Percentiles rank a stretch among this genome's conserved stretches.
Evolutionary conservation across 2,888 invertebrate species (phyloP).

Genomic region (Antheraea assamensis): DNA sequence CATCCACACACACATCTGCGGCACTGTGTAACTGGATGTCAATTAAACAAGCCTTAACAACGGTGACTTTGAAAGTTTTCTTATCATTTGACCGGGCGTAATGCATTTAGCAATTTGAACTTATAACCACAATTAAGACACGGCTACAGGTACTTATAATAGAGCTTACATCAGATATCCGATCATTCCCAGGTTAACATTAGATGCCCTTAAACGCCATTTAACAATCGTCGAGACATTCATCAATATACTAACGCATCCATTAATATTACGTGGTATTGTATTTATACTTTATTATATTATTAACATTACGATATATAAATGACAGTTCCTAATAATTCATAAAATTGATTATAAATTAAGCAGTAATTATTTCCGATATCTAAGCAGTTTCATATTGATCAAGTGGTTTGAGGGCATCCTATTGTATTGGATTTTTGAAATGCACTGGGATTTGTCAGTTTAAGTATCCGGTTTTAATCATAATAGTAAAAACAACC

Average conservation of each 20-base stretch:
- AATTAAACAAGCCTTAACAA: conserved; percentile 75
- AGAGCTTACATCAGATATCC: conserved; percentile 67
- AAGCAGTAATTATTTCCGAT: conserved; percentile 58
- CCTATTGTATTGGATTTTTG: conserved; percentile 25
- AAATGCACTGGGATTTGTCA: conserved; percentile 65
- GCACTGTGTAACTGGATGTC: conserved; percentile 64
- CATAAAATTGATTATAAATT: conserved; percentile 59
- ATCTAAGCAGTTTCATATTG: conserved; percentile 31
- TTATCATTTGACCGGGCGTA: conserved; percentile 41
- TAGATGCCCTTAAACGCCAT: conserved; percentile 58
- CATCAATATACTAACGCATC: not conserved
- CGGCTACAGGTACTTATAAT: conserved; percentile 62
- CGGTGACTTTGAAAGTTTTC: conserved; percentile 62
- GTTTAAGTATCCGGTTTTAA: conserved; percentile 20
- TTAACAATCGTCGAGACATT: conserved; percentile 25
- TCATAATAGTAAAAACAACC: conserved; percentile 53
- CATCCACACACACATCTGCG: conserved; percentile 48
- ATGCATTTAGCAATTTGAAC: conserved; percentile 65
- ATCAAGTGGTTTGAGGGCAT: conserved; percentile 10
- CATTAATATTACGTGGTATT: conserved; percentile 1
- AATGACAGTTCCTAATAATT: conserved; percentile 72
- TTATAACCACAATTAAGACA: conserved; percentile 56
- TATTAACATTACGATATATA: conserved; percentile 6
- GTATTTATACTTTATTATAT: conserved; percentile 8
- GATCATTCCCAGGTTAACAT: conserved; percentile 49